Base-by-base conservation (phyloP, 2,113 vertebrate genomes). In the Cryptotis parvus region DNA sequence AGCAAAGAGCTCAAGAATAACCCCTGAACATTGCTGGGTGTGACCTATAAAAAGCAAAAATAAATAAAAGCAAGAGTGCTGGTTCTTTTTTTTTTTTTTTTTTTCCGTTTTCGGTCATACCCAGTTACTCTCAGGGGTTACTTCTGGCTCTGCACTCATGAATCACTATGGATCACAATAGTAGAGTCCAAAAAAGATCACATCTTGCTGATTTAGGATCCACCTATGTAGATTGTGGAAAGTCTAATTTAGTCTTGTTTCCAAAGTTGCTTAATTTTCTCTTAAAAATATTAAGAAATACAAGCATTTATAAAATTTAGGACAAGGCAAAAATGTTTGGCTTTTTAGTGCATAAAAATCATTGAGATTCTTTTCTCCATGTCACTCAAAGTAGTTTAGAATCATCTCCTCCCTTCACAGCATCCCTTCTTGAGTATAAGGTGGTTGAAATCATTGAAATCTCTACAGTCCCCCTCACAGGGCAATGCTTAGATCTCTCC, bases 211-310 rank as follows among this genome's bases (percentile, higher is more conserved):
- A 63, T 41, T 73, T 52, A 43, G 52, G 9, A 75, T 83, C 58
- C 79, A 82, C 9, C 31, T 9, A 80, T 5, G 3, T 15, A 77
- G 14, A 22, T 2, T 78, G 33, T 75, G 6, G 55, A 90, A 88
- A 93, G 29, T 33, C 20, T 27, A 91, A 52, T 20, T 92, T 37
- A 35, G 33, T 92, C 20, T 26, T 87, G 33, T 92, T 91, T 87
- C 37, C 33, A 66, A 65, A 81, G 15, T n/a, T 15, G 35, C 9
- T 70, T 78, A 37, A 29, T 75, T 10, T 89, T 81, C 35, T 89
- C 63, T 84, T 45, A 74, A 90, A 65, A 82, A 87, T 72, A 39
- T 58, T 58, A 58, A 58, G 55, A 18, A 58, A 58, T 20, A 20
- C 55, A 65, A 26, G 15, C 3, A 37, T 10, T 93, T 79, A 27